Evolutionary conservation across 2,113 vertebrate genomes (phyloP), one percentile per base, ranked within the genome.

Genomic region (Holacanthus passer): DNA sequence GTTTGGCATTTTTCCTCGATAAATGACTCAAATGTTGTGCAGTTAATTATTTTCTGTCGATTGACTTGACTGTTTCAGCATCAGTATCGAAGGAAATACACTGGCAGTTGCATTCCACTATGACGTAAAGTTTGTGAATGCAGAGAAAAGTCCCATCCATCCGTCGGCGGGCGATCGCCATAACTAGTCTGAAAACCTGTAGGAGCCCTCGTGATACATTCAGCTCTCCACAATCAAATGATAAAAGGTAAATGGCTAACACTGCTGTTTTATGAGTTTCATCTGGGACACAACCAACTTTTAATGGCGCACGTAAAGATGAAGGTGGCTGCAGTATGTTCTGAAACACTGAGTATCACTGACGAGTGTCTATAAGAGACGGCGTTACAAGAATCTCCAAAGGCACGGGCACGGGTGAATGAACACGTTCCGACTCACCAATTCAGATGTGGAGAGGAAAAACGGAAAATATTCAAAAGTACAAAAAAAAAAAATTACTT

Each of bases 351-450:
- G 67, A 72, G 58, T 59, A 77, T 73, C 86, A 78, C 59, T 75
- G 77, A 83, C 82, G 69, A 65, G 75, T 77, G 79, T 89, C 82
- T 77, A 63, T 52, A 81, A 81, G 79, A 78, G 76, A 87, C 1
- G 63, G 75, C 53, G 35, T 84, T 86, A 88, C 76, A 56, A 80
- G 77, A 82, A 86, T 81, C 86, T 91, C 84, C 91, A 91, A 93
- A 94, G 92, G 92, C 92, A 93, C 90, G 67, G 86, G 74, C 78
- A 75, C 77, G 47, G 89, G 85, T 83, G 85, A 92, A 90, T 84
- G 82, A 84, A 82, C 67, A 76, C 81, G 82, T 87, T 85, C 60
- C 55, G 50, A 79, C 79, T 80, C 43, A 56, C 79, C 81, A 71
- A 73, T 77, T 77, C 56, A 58, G 48, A 53, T 43, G 39, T 55